These are phyloP conservation scores for Cololabis saira DNA, from an alignment of 2,113 vertebrate genomes.

Conservation along the genomic window DNA sequence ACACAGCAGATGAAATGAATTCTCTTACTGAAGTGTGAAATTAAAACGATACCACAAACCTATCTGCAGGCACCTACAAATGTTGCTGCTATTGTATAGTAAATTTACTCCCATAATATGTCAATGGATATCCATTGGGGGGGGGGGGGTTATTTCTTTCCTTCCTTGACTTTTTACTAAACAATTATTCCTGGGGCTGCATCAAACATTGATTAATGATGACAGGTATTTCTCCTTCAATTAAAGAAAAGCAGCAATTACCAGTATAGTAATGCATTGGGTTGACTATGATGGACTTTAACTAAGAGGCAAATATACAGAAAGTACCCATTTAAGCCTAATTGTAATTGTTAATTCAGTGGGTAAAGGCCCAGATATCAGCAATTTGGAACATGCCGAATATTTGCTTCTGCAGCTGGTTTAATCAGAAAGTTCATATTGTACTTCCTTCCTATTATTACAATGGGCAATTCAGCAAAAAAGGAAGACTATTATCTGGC, in stretches of 20 bases:
- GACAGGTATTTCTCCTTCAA: constrained; percentile 8
- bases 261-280: neutral
- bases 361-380: constrained; percentile 22
- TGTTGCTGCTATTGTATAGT: constrained; percentile 22
- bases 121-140: too few species aligned
- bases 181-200: constrained; percentile 26
- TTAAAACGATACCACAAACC: constrained; percentile 55
- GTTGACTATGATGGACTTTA: constrained; percentile 27
- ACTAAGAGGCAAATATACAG: constrained; percentile 23
- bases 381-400: constrained; percentile 17
- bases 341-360: constrained; percentile 6
- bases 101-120: constrained; percentile 20
- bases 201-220: constrained; percentile 50
- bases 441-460: constrained; percentile 7
- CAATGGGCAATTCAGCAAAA: constrained; percentile 10
- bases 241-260: too few species aligned
- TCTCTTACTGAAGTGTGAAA: constrained; percentile 63
- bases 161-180: constrained; percentile 23
- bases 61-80: constrained; percentile 38
- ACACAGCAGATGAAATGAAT: constrained; percentile 25
- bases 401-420: constrained; percentile 22
- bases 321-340: neutral
- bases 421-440: constrained; percentile 7
- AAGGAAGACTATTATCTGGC: constrained; percentile 4
- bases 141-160: too few species aligned